A percentile compares a stretch with the other conserved stretches of the same genome.
phyloP scores from a whole-genome alignment of 2,888 invertebrate species.

The Drosophila imparisetae region DNA sequence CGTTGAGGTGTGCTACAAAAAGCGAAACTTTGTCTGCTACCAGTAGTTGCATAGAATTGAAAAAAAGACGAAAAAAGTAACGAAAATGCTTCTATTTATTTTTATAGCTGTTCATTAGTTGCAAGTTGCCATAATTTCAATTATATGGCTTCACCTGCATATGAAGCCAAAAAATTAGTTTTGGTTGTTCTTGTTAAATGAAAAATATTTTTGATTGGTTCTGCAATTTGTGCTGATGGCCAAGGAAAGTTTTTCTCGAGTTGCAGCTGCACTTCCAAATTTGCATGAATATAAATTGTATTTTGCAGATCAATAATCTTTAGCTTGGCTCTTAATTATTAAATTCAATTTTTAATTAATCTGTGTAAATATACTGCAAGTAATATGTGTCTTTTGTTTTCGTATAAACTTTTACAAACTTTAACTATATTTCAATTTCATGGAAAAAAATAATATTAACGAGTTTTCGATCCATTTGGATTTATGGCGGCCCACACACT shows the following conservation, averaged over 20 bases:
- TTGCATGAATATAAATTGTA: not conserved
- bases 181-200: not conserved
- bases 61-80: not conserved
- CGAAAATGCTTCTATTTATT: conserved; percentile 64
- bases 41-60: conserved; percentile 23
- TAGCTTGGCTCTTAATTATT: not conserved
- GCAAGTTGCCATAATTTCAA: conserved; percentile 72
- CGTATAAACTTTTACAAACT: not conserved
- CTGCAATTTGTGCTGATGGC: conserved; percentile 15
- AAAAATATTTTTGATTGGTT: conserved; percentile 32
- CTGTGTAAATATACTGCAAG: not conserved
- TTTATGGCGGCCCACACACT: not conserved
- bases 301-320: not conserved
- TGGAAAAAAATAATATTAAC: not conserved
- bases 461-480: not conserved
- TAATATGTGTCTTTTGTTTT: not conserved
- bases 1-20: conserved; percentile 65
- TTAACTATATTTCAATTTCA: not conserved
- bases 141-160: conserved; percentile 56
- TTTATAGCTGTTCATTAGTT: conserved; percentile 77
- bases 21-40: conserved; percentile 61
- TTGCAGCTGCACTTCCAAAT: not conserved
- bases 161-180: conserved; percentile 30
- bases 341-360: not conserved
- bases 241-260: not conserved